Evolutionary conservation across 2,888 invertebrate genomes (phyloP).

Genomic region (Ptilodon capucinus): DNA sequence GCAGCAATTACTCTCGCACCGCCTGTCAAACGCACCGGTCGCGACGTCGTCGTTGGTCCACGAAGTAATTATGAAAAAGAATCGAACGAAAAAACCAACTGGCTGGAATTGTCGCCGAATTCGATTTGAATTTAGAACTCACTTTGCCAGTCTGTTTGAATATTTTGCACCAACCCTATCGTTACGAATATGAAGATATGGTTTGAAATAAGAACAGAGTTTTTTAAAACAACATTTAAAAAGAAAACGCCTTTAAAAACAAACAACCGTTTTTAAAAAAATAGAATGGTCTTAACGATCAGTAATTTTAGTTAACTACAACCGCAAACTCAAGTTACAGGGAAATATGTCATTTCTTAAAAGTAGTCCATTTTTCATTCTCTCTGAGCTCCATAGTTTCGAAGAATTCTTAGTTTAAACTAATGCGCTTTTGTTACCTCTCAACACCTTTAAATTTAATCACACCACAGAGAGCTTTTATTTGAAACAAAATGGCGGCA

Average conservation of each 20-base stretch:
- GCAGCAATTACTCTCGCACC: constrained; percentile 50
- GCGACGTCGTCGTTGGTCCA: constrained; percentile 33
- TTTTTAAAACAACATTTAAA: too few relatives aligned
- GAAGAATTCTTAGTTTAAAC: neutral
- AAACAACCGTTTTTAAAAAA: too few relatives aligned
- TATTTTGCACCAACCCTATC: neutral
- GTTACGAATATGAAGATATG: too few relatives aligned
- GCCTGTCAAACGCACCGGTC: constrained; percentile 54
- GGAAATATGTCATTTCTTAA: neutral
- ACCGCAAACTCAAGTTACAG: neutral
- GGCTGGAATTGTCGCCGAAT: constrained; percentile 2
- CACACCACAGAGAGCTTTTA: neutral
- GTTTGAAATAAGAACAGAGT: too few relatives aligned
- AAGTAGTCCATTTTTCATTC: neutral
- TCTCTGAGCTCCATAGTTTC: neutral
- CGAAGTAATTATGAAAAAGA: constrained; percentile 5
- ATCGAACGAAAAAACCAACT: neutral
- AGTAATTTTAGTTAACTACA: neutral
- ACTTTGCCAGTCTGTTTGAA: neutral
- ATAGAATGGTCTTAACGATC: too few relatives aligned
- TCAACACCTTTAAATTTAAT: neutral
- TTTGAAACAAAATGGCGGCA: constrained; percentile 15
- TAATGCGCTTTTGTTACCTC: neutral
- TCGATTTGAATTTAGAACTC: constrained; percentile 1
- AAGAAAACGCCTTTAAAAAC: too few relatives aligned